Percentiles rank a stretch among this genome's conserved stretches.
phyloP scores from a whole-genome alignment of 2,888 invertebrate genomes.

The Lasioglossum oenotherae region DNA sequence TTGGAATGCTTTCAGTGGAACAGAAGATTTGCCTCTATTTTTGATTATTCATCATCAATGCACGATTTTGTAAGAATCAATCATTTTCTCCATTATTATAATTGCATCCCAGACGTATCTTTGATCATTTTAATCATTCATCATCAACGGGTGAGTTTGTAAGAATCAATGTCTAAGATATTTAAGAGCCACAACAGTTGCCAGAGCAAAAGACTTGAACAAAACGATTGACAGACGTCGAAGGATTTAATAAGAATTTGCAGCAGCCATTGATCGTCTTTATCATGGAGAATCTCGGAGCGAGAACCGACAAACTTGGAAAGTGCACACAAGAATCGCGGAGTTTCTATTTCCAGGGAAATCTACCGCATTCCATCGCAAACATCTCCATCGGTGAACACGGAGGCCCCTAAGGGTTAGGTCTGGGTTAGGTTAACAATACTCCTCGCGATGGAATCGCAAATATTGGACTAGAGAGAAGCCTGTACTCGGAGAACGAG shows the following conservation, averaged over 20 bases:
- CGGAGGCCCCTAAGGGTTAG: constrained; percentile 33
- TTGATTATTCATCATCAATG: too few species aligned
- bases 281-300: not conserved
- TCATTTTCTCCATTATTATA: too few species aligned
- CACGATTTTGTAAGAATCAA: too few species aligned
- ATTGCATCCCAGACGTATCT: too few species aligned
- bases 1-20: not conserved
- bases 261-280: not conserved
- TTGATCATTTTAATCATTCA: too few species aligned
- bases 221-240: not conserved
- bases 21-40: not conserved
- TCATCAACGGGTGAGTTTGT: too few species aligned
- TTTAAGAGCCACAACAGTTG: too few species aligned
- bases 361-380: constrained; percentile 24
- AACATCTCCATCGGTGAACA: constrained; percentile 1
- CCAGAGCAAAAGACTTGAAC: too few species aligned
- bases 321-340: not conserved
- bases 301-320: not conserved
- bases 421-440: constrained; percentile 55
- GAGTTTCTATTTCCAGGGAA: not conserved
- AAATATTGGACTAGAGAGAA: constrained; percentile 50
- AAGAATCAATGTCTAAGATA: too few species aligned
- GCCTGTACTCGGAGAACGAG: constrained; percentile 46
- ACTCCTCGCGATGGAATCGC: constrained; percentile 51
- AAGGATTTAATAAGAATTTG: not conserved